These are phyloP conservation scores for Trichosurus vulpecula DNA, from an alignment of 2,797 vertebrate genomes.

Conservation along the genomic window DNA sequence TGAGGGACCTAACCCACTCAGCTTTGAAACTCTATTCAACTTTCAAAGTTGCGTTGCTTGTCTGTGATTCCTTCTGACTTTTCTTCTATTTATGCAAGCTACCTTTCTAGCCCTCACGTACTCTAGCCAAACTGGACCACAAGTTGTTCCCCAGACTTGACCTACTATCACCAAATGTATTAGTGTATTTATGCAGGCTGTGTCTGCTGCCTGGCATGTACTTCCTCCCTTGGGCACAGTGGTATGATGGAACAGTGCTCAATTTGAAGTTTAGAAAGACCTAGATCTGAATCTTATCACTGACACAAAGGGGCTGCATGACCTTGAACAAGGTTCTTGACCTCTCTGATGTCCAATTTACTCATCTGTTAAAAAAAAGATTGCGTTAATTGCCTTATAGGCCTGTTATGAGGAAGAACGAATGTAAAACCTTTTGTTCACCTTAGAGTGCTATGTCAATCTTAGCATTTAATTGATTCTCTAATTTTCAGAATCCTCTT, in stretches of 20 bases:
- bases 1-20: not conserved
- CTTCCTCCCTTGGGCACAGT: not conserved
- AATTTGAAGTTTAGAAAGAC: not conserved
- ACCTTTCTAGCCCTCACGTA: not conserved
- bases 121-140: not conserved
- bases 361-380: too few species aligned
- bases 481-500: not conserved
- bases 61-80: not conserved
- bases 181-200: not conserved
- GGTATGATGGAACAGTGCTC: not conserved
- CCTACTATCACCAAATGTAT: not conserved
- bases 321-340: not conserved
- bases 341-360: not conserved
- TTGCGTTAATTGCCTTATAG: not conserved
- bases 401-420: not conserved
- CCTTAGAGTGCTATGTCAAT: not conserved
- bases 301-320: not conserved
- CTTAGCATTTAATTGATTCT: not conserved
- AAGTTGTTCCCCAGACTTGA: not conserved
- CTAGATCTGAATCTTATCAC: not conserved
- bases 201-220: not conserved
- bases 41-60: not conserved
- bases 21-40: not conserved
- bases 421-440: not conserved
- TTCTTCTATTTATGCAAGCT: not conserved